Evolutionary conservation across 2,113 vertebrate species (phyloP).

Genomic region (Istiophorus platypterus): DNA sequence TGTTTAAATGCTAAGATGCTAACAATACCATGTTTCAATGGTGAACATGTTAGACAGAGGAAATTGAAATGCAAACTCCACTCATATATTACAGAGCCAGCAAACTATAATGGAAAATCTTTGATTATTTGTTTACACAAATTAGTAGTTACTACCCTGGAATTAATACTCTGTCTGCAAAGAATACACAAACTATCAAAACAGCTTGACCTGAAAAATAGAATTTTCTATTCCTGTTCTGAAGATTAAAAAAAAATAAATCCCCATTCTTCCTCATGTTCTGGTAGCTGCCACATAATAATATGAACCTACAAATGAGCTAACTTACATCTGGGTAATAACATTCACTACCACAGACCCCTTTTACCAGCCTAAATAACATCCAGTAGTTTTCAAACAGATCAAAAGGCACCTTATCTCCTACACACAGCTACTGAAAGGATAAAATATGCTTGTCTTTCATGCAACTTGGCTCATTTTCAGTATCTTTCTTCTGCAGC

Average conservation of each 20-base stretch:
- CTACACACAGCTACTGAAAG: not conserved
- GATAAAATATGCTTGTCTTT: not conserved
- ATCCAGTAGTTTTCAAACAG: not conserved
- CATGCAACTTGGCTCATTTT: not conserved
- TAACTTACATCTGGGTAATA: not conserved
- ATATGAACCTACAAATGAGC: not conserved
- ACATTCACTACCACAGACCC: not conserved
- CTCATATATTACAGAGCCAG: not conserved
- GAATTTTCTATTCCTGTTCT: not conserved
- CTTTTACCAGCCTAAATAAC: not conserved
- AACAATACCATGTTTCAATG: not conserved
- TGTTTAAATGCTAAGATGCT: too few species aligned
- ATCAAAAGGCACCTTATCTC: not conserved
- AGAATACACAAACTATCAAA: not conserved
- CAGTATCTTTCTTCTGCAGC: not conserved
- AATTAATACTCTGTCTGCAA: not conserved
- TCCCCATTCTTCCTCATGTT: not conserved
- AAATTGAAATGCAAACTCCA: too few species aligned
- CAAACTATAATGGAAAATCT: not conserved
- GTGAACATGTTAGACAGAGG: not conserved
- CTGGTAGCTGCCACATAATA: not conserved
- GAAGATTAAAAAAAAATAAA: constrained; percentile 5
- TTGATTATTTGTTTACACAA: not conserved
- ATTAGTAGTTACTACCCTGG: not conserved
- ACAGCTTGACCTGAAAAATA: not conserved